phyloP scores from a whole-genome alignment of 64 coral and sea anemone genomes.

The Acropora yongei region DNA sequence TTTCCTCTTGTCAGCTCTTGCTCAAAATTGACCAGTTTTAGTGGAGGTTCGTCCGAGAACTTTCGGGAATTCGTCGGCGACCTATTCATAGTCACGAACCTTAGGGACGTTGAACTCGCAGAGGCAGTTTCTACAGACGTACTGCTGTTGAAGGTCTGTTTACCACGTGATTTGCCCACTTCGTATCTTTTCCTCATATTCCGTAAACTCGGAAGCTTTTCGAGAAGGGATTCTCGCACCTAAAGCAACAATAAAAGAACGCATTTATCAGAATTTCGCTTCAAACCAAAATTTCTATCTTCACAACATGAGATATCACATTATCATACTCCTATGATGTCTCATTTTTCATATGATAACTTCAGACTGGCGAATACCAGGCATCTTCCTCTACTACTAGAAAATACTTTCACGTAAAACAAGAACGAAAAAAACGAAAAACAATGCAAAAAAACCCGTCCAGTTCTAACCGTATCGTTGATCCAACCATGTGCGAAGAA shows the following conservation, averaged over 20 bases:
- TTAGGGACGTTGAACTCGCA: neutral
- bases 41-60: neutral
- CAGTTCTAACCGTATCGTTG: conserved; percentile 58
- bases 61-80: conserved; percentile 8
- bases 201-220: neutral
- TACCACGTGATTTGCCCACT: neutral
- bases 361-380: too few species aligned
- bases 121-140: conserved; percentile 2
- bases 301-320: too few species aligned
- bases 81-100: conserved; percentile 18
- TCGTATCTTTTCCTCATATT: neutral
- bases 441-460: neutral
- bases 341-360: too few species aligned
- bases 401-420: too few species aligned
- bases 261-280: neutral
- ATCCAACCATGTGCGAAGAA: conserved; percentile 77
- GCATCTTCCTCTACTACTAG: too few species aligned
- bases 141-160: conserved; percentile 1
- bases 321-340: too few species aligned
- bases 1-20: neutral
- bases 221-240: conserved; percentile 27
- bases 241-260: neutral
- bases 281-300: neutral
- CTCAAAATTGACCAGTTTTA: conserved; percentile 17
- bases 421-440: neutral